Base-by-base conservation (phyloP, 2,113 vertebrate species). In the Dromaius novaehollandiae region DNA sequence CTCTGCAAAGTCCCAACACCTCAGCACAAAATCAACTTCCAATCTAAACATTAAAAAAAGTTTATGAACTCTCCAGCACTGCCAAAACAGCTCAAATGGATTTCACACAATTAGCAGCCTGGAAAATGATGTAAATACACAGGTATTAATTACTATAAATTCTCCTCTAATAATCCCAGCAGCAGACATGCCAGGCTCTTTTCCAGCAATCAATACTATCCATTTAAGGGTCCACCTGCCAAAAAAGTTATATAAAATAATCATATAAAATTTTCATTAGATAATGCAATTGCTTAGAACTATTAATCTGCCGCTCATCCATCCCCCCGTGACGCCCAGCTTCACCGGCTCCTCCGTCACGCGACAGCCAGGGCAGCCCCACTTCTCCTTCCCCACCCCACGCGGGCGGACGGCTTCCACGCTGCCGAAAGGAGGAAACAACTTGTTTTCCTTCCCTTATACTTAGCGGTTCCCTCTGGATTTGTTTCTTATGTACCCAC, bases 161-260 rank as follows among this genome's bases (percentile, higher is more conserved):
- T 96, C 86, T 83, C 87, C 75, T 73, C 93, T 92, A 96, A 93
- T 96, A 97, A 97, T 95, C 95, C 93, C 80, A 96, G 64, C 94
- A 95, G 78, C 85, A 73, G 81, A 96, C 96, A 94, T 44, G 96
- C 88, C 91, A 95, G 96, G 95, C 93, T 94, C 79, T 88, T 91
- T 94, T 98, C 97, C 97, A 98, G 94, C 97, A 89, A 97, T 97
- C 96, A 92, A 97, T 80, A 96, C 61, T 58, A 86, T 60, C 94
- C 88, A 92, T 89, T 97, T 81, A 92, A 93, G 87, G 81, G 92
- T 50, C 51, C 61, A 96, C 93, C 96, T 97, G 97, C 97, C 97
- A 98, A 97, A 98, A 98, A 97, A 96, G 92, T 96, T 96, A 92
- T 95, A 95, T 96, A 96, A 98, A 97, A 97, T 96, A 97, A 98